A percentile compares a stretch with the other conserved stretches of the same genome.
Evolutionary conservation across 1,140 invertebrate genomes (phyloP).

Genomic region (Macrocentrus cingulum): DNA sequence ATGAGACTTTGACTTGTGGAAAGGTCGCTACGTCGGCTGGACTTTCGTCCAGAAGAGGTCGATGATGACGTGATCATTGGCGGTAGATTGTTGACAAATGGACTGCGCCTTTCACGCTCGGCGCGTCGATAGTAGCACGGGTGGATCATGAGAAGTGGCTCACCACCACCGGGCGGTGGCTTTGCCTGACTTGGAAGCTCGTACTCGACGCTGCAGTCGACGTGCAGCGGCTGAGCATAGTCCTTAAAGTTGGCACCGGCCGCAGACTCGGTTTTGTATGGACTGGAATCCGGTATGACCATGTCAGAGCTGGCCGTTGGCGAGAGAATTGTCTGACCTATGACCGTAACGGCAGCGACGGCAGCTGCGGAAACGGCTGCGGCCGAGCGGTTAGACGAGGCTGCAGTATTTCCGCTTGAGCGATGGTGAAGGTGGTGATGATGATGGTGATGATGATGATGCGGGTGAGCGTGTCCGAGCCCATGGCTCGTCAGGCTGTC

Average conservation of each 20-base stretch:
- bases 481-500: constrained; percentile 15
- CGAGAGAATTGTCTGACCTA: constrained; percentile 19
- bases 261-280: constrained; percentile 20
- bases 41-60: constrained; percentile 34
- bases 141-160: constrained; percentile 81
- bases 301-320: constrained; percentile 9
- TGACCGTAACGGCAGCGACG: constrained; percentile 16
- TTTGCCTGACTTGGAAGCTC: constrained; percentile 80
- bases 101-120: constrained; percentile 73
- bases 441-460: constrained; percentile 19
- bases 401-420: background rate
- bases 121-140: constrained; percentile 82
- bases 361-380: constrained; percentile 7
- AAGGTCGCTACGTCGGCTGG: constrained; percentile 28
- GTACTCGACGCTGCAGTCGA: constrained; percentile 83
- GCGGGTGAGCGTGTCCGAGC: constrained; percentile 1
- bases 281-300: constrained; percentile 9
- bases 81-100: constrained; percentile 74
- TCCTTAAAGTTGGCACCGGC: constrained; percentile 61
- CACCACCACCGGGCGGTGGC: constrained; percentile 73
- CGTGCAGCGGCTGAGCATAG: constrained; percentile 76
- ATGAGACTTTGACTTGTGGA: constrained; percentile 2
- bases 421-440: constrained; percentile 22
- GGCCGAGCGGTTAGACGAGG: constrained; percentile 6
- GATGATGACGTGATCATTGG: constrained; percentile 39